Conservation (phyloP, 2,888 invertebrate species). For the Cotesia congregata region DNA sequence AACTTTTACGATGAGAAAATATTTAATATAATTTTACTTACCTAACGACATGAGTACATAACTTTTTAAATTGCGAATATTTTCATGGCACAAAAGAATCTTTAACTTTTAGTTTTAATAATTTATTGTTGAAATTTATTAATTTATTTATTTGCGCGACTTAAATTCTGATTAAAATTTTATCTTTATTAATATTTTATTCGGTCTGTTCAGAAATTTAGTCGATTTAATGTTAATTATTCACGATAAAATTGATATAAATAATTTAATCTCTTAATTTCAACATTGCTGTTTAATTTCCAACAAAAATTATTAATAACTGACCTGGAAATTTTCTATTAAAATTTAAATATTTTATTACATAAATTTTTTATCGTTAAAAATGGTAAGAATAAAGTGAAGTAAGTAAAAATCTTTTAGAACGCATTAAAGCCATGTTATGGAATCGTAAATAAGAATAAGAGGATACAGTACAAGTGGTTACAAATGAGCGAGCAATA, state of each 20-base stretch:
- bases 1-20: constrained; percentile 37
- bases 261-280: too few species aligned
- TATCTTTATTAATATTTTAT: too few species aligned
- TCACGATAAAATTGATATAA: too few species aligned
- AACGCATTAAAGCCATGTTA: background rate
- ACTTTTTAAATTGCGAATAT: background rate
- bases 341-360: too few species aligned
- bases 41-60: background rate
- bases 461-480: constrained; percentile 7
- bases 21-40: constrained; percentile 35
- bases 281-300: too few species aligned
- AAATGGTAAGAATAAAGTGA: background rate
- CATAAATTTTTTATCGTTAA: background rate
- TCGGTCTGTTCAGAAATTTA: too few species aligned
- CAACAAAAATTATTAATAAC: too few species aligned
- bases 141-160: too few species aligned
- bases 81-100: background rate
- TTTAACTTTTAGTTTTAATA: background rate
- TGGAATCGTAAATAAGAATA: constrained; percentile 25
- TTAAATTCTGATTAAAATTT: too few species aligned
- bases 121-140: background rate
- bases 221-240: too few species aligned
- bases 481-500: background rate
- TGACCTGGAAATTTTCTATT: too few species aligned
- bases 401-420: background rate